A percentile compares a stretch with the other conserved stretches of the same genome.
Conservation (phyloP, 1,140 invertebrate species). For the Trachelipus rathkii region DNA sequence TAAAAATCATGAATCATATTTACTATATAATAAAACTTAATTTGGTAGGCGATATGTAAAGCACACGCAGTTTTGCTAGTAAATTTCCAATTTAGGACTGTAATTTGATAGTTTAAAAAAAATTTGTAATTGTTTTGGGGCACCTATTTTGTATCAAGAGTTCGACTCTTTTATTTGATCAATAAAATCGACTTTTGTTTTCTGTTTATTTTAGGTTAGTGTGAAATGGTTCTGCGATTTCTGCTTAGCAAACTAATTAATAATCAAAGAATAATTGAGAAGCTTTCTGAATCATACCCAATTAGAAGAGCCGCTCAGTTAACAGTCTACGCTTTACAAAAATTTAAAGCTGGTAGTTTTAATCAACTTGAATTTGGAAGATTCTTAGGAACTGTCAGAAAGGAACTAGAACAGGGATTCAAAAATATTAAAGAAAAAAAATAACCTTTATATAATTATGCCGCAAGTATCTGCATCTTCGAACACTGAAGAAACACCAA, state of each 20-base stretch:
- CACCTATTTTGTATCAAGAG: not conserved
- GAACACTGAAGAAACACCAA: conserved; percentile 31
- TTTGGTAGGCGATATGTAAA: no score
- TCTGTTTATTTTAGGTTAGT: conserved; percentile 6
- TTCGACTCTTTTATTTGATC: not conserved
- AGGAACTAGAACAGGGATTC: conserved; percentile 41
- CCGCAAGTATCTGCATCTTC: not conserved
- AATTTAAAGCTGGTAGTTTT: conserved; percentile 42
- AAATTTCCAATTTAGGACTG: no score
- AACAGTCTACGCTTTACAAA: conserved; percentile 60
- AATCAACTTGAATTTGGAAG: conserved; percentile 32
- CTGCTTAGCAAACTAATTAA: conserved; percentile 66
- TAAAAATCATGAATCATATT: no score
- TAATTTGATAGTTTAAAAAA: no score
- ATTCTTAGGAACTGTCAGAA: conserved; percentile 21
- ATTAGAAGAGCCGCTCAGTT: conserved; percentile 68
- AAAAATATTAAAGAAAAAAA: conserved; percentile 33
- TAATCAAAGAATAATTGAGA: conserved; percentile 71
- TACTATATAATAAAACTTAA: no score
- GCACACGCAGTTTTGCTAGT: no score
- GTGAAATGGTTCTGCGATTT: conserved; percentile 64
- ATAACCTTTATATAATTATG: not conserved
- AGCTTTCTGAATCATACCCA: conserved; percentile 72
- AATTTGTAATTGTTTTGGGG: not conserved
- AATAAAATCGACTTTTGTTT: not conserved